phyloP scores from a whole-genome alignment of 2,888 invertebrate species.

The Eledone cirrhosa region DNA sequence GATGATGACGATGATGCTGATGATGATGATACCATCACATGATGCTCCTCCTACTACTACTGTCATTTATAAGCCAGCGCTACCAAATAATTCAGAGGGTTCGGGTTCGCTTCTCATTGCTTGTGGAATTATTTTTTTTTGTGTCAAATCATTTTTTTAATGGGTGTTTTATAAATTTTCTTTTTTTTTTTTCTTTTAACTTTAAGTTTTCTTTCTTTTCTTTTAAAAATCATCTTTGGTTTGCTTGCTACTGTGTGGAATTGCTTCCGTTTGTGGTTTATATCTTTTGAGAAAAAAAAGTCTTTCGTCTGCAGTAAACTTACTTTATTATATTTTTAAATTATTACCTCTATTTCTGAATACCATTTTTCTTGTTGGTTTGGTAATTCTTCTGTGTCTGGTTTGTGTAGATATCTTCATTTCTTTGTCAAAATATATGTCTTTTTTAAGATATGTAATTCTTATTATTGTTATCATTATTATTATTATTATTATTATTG shows the following conservation, averaged over 20 bases:
- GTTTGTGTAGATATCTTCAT: constrained; percentile 5
- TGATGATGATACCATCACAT: constrained; percentile 6
- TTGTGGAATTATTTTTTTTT: constrained; percentile 25
- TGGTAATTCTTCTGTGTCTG: constrained; percentile 27
- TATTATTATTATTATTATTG: too few relatives aligned
- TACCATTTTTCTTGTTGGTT: constrained; percentile 7
- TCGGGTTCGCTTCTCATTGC: constrained; percentile 25
- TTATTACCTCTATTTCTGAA: constrained; percentile 14
- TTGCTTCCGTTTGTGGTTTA: constrained; percentile 26
- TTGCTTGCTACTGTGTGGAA: constrained; percentile 26
- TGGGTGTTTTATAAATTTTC: background rate
- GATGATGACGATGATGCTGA: too few relatives aligned
- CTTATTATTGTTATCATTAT: too few relatives aligned
- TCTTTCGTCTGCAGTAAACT: constrained; percentile 15
- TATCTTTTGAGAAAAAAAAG: constrained; percentile 17
- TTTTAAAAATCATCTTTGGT: constrained; percentile 19
- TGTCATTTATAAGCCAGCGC: constrained; percentile 23
- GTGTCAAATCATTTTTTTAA: constrained; percentile 25
- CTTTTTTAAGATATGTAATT: too few relatives aligned
- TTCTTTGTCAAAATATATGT: too few relatives aligned
- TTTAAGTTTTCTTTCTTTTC: background rate
- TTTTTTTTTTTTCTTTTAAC: background rate
- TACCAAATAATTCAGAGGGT: constrained; percentile 20
- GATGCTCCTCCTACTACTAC: background rate
- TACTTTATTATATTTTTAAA: background rate